Conservation (phyloP, 2,888 invertebrate genomes). For the Eulithis testata region DNA sequence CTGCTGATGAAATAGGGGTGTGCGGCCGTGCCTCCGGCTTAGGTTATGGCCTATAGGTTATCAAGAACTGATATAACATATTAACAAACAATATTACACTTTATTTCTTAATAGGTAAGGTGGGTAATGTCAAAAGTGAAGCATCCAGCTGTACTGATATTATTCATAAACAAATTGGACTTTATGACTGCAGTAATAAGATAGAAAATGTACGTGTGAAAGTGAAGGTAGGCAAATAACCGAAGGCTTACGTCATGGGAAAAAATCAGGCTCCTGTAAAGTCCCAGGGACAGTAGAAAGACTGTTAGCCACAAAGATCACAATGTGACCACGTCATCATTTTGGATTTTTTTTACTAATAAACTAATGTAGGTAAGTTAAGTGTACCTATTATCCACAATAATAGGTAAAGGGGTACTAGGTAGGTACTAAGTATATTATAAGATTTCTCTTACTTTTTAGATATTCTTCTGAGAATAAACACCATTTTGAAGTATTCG, state of each 20-base stretch:
- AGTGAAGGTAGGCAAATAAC: not conserved
- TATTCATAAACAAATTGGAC: conserved; percentile 13
- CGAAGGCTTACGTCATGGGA: not conserved
- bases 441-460: conserved; percentile 65
- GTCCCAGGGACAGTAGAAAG: too few relatives aligned
- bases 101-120: conserved; percentile 2
- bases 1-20: conserved; percentile 30
- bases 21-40: conserved; percentile 30
- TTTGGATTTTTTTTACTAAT: too few relatives aligned
- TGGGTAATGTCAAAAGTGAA: too few relatives aligned
- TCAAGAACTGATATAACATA: conserved; percentile 12
- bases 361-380: too few relatives aligned
- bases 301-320: too few relatives aligned
- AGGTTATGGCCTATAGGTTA: conserved; percentile 19
- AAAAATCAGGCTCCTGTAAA: too few relatives aligned
- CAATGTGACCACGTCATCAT: too few relatives aligned
- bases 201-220: conserved; percentile 4
- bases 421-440: too few relatives aligned
- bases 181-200: conserved; percentile 10
- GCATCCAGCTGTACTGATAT: too few relatives aligned
- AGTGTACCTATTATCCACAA: too few relatives aligned
- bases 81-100: conserved; percentile 14
- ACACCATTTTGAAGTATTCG: conserved; percentile 61
- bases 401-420: too few relatives aligned
- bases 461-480: conserved; percentile 61